Evolutionary conservation across 1,140 invertebrate species (phyloP), one percentile per base, ranked within the genome.

Genomic region (Anadara kagoshimensis): DNA sequence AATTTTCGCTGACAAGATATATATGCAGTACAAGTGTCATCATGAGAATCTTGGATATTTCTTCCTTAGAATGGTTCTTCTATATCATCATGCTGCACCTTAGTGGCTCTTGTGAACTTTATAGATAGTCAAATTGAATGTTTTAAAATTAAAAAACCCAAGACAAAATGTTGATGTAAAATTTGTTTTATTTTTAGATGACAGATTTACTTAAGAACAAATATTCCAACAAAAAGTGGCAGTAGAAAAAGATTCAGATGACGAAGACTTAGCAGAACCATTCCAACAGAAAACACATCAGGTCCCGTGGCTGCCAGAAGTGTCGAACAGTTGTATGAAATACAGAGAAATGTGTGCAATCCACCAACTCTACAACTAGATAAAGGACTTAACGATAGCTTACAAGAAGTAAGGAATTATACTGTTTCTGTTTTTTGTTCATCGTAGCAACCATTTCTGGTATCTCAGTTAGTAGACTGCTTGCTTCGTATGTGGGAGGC

Each of bases 161-260:
- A 12, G 5, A 26, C 14, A 12, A 41, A 8, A 29, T 8, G 7
- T 26, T 61, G 22, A 7, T 16, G 12, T 62, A 10, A 18, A 22
- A n/a, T 16, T 41, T 61, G 36, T 43, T 61, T 22, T 41, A 22
- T 56, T 76, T 66, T n/a, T 63, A 83, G 82, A 75, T 80, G 73
- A 80, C 76, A 44, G 78, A 82, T n/a, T 51, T 83, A 11, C 29
- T 83, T 10, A 75, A 73, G 24, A 83, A 51, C 82, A 83, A 49
- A 51, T 78, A 16, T 83, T 73, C 62, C 82, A 79, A 44, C 76
- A 78, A 22, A 73, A 80, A 26, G 44, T 80, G 24, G 45, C 54
- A 3, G n/a, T n/a, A 12, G 57, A 68, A 10, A 44, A 61, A 3
- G 63, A 65, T 4, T 58, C 67, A 20, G 71, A 75, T 22, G 66